phyloP scores from a whole-genome alignment of 1,140 invertebrate species.

The Micrasema minimum region DNA sequence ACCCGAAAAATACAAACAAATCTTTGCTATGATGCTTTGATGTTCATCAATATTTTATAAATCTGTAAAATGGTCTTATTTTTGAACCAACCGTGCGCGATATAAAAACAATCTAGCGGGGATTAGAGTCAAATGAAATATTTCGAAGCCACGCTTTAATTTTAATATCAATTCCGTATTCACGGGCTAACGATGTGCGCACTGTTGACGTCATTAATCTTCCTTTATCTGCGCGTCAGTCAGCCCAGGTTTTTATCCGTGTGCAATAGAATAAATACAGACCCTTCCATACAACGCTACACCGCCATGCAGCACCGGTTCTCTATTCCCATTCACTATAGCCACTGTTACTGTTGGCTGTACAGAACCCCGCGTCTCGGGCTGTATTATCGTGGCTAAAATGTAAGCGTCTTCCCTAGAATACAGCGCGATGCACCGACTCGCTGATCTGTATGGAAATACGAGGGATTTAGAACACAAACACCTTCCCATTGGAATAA shows the following conservation, averaged over 20 bases:
- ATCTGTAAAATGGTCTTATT: constrained; percentile 2
- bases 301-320: too few relatives aligned
- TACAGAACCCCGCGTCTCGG: not conserved
- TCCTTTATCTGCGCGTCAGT: constrained; percentile 51
- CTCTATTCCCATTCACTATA: constrained; percentile 21
- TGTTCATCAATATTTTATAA: constrained; percentile 24
- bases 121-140: constrained; percentile 11
- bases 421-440: not conserved
- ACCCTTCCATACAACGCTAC: constrained; percentile 31
- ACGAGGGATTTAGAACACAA: constrained; percentile 19
- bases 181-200: constrained; percentile 41
- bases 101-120: constrained; percentile 19
- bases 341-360: too few relatives aligned
- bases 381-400: constrained; percentile 20
- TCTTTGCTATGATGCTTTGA: constrained; percentile 8
- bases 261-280: constrained; percentile 46
- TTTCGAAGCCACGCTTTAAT: constrained; percentile 28
- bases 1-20: not conserved
- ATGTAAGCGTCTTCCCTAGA: constrained; percentile 19
- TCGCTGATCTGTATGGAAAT: constrained; percentile 27
- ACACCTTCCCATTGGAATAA: not conserved
- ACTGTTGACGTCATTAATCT: constrained; percentile 49
- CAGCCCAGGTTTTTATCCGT: constrained; percentile 44
- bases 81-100: not conserved
- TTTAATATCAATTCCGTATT: constrained; percentile 35